Conservation (phyloP, 1,140 invertebrate genomes). For the Drosophila prosaltans region DNA sequence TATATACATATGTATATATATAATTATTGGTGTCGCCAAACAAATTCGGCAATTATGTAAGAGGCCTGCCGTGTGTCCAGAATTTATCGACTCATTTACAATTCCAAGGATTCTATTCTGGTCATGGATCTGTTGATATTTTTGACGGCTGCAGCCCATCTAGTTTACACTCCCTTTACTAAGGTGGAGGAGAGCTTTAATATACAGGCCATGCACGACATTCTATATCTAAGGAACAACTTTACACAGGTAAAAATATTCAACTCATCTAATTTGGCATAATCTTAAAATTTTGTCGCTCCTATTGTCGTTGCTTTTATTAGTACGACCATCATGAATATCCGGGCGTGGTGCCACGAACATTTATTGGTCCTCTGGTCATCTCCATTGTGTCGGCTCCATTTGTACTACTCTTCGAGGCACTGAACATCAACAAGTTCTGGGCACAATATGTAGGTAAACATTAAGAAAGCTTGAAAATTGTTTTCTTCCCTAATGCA, state of each 20-base stretch:
- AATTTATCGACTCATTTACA: constrained; percentile 20
- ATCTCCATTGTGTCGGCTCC: constrained; percentile 92
- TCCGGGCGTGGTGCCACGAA: constrained; percentile 98
- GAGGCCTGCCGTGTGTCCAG: constrained; percentile 29
- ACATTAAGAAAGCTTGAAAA: constrained; percentile 49
- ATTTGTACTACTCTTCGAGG: constrained; percentile 87
- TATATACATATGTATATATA: constrained; percentile 23
- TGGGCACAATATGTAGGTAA: constrained; percentile 96
- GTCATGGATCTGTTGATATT: constrained; percentile 84
- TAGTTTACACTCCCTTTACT: constrained; percentile 96
- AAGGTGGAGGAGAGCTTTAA: constrained; percentile 99
- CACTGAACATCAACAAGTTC: constrained; percentile 92
- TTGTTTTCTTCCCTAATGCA: background rate
- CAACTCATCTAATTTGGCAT: background rate
- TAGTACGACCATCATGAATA: constrained; percentile 99
- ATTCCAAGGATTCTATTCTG: background rate
- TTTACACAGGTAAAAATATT: constrained; percentile 88
- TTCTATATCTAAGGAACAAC: constrained; percentile 94
- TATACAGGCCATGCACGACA: constrained; percentile 98
- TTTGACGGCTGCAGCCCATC: constrained; percentile 89
- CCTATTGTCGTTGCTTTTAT: constrained; percentile 27
- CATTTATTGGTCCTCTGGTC: constrained; percentile 96
- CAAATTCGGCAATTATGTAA: constrained; percentile 69
- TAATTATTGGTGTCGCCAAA: constrained; percentile 35
- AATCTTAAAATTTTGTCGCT: too few species aligned